A percentile compares a stretch with the other conserved stretches of the same genome.
phyloP scores from a whole-genome alignment of 2,888 invertebrate species.

The Ptilodon capucinus region DNA sequence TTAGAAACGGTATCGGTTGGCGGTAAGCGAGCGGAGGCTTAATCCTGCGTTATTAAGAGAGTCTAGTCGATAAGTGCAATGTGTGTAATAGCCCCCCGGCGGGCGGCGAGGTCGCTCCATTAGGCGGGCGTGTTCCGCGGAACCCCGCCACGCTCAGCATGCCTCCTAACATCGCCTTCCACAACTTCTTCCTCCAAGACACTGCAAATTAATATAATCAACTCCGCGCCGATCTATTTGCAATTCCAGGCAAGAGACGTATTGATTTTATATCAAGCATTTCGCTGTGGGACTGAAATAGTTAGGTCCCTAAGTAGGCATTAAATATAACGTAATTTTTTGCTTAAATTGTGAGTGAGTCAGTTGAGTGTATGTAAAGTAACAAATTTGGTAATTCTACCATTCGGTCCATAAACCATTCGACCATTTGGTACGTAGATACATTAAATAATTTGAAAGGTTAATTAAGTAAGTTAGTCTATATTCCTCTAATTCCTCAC shows the following conservation, averaged over 20 bases:
- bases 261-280: background rate
- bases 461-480: no score
- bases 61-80: constrained; percentile 65
- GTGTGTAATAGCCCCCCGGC: constrained; percentile 64
- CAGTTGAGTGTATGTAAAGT: no score
- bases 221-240: constrained; percentile 15
- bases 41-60: constrained; percentile 60
- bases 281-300: background rate
- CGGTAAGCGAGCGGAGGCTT: constrained; percentile 42
- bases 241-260: background rate
- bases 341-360: no score
- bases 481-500: no score
- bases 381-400: no score
- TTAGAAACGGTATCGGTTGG: constrained; percentile 31
- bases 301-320: no score
- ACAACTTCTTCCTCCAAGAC: constrained; percentile 43
- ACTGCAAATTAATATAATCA: constrained; percentile 48
- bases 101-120: constrained; percentile 60
- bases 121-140: constrained; percentile 62
- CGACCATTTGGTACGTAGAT: no score
- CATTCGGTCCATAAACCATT: no score
- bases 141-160: constrained; percentile 68
- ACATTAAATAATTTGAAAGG: no score
- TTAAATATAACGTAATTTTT: no score
- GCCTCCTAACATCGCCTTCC: constrained; percentile 38